Conservation (phyloP, 2,888 invertebrate species). For the Coleophora deauratella region DNA sequence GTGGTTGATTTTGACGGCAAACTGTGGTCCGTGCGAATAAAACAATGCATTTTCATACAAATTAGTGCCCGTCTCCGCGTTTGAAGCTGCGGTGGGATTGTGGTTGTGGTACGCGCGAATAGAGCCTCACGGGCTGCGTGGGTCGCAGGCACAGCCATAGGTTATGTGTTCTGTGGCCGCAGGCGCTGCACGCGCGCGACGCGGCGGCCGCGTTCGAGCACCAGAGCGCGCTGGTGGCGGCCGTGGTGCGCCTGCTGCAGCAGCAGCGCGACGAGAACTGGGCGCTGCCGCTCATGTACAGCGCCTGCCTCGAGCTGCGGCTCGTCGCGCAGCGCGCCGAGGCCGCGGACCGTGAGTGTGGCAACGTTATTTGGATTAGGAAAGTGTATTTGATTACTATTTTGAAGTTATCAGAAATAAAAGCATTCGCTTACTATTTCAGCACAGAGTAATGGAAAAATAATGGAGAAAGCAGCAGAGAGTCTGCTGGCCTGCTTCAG, state of each 20-base stretch:
- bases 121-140: too few relatives aligned
- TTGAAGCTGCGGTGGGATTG: too few relatives aligned
- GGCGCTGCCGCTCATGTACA: constrained; percentile 95
- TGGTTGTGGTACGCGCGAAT: too few relatives aligned
- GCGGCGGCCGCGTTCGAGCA: constrained; percentile 82
- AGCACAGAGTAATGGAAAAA: constrained; percentile 76
- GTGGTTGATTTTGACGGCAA: too few relatives aligned
- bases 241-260: constrained; percentile 88
- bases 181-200: constrained; percentile 59
- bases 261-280: constrained; percentile 96
- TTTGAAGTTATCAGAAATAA: not conserved
- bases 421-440: constrained; percentile 21
- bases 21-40: too few relatives aligned
- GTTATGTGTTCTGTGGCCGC: constrained; percentile 2
- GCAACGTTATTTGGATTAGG: too few relatives aligned
- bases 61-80: too few relatives aligned
- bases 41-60: too few relatives aligned
- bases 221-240: constrained; percentile 85
- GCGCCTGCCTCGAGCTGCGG: constrained; percentile 90
- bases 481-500: constrained; percentile 94
- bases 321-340: constrained; percentile 89
- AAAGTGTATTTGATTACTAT: not conserved
- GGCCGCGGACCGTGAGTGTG: constrained; percentile 37
- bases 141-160: too few relatives aligned
- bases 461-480: constrained; percentile 94